Conservation (phyloP, 2,113 vertebrate genomes). For the Sander lucioperca region DNA sequence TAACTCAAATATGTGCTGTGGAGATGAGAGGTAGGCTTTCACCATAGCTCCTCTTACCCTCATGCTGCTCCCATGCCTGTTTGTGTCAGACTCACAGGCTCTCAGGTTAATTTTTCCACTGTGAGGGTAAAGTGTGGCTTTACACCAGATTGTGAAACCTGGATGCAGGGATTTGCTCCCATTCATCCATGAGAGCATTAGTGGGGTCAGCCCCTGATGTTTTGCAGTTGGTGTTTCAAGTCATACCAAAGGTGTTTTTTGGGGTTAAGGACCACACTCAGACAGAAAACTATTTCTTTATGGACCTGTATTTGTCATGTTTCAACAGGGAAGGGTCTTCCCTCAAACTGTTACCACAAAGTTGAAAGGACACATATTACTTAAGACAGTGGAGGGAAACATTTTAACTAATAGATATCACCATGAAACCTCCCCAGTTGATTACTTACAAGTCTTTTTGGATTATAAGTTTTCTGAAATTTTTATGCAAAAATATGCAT, state of each 20-base stretch:
- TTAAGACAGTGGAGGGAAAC: no score
- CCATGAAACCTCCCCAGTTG: no score
- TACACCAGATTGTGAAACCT: no score
- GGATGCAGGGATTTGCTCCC: no score
- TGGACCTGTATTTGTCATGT: not conserved
- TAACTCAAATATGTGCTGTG: constrained; percentile 23
- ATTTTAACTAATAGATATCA: no score
- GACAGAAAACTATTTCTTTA: not conserved
- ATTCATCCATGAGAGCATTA: no score
- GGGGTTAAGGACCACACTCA: not conserved
- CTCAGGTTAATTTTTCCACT: constrained; percentile 50
- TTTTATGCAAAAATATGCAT: no score
- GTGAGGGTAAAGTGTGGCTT: constrained; percentile 25
- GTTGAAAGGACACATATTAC: not conserved
- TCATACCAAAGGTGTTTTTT: constrained; percentile 9
- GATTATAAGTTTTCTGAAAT: no score
- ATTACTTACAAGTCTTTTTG: no score
- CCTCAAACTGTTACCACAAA: not conserved
- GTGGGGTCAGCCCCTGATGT: no score
- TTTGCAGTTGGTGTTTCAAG: no score
- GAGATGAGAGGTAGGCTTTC: constrained; percentile 32
- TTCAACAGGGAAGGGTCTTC: not conserved
- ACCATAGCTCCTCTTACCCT: constrained; percentile 25
- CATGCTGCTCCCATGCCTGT: constrained; percentile 8
- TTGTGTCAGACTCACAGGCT: constrained; percentile 20